Base-by-base conservation (phyloP, 2,797 vertebrate genomes). In the Chloroceryle inda region DNA sequence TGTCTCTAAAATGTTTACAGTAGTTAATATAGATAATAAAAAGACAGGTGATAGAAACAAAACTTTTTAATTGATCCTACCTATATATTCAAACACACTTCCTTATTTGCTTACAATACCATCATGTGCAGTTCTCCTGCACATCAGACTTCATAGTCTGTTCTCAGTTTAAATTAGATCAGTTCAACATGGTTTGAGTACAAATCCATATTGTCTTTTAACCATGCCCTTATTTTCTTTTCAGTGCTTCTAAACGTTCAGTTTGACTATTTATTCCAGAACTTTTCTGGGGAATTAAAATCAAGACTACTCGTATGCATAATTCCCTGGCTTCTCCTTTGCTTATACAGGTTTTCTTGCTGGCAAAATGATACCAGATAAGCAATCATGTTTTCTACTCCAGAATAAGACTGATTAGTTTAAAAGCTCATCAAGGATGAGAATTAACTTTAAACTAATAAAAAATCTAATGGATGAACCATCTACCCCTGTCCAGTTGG, bases 181-280 rank as follows among this genome's bases (percentile, higher is more conserved):
- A 22, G 12, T 77, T 90, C 26, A 50, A 19, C 26, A 10, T 22
- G 10, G 10, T 69, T 64, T 73, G 21, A 55, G 29, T 45, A 50
- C 11, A 50, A 62, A 80, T 55, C 11, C 14, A 4, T 55, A 18
- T 7, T 29, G 26, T 4, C 8, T 90, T 88, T 82, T 85, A 40
- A 12, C 20, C 2, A 45, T 45, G 29, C 53, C n/a, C 6, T 21
- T 62, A 9, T 76, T 80, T 77, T 58, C 6, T 79, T 76, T 77
- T 10, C 45, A 79, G 8, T 69, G 33, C 3, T 85, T 89, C 45
- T 62, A 69, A 87, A 37, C 19, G 18, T 11, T 29, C 23, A 24
- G 6, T 59, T 83, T 53, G 27, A 78, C 75, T 76, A 31, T 58
- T 79, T 88, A 68, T 85, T 85, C n/a, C 26, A 71, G 50, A 88